Conservation (phyloP, 2,797 vertebrate species). For the Gymnopithys bicolor region DNA sequence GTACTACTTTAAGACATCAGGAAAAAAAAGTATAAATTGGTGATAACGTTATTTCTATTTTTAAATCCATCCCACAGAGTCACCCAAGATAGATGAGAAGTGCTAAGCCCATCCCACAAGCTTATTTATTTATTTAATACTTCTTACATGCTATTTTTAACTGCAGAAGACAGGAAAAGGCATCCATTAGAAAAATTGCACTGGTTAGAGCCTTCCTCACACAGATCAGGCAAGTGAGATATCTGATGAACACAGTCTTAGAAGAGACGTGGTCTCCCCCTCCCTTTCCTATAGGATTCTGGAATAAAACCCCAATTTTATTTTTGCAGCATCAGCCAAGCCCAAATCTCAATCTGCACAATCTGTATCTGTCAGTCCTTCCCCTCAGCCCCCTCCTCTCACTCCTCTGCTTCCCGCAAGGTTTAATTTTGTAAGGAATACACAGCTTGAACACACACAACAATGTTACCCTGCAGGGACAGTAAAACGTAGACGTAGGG, state of each 20-base stretch:
- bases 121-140: constrained; percentile 70
- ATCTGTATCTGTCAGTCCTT: neutral
- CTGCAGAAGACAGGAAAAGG: constrained; percentile 29
- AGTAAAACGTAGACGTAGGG: neutral
- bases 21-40: constrained; percentile 14
- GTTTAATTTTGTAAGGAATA: neutral
- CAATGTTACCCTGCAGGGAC: neutral
- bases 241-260: neutral
- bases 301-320: neutral
- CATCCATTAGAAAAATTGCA: constrained; percentile 30
- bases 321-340: constrained; percentile 37
- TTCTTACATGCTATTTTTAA: constrained; percentile 46
- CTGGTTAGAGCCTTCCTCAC: neutral
- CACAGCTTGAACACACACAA: fast-evolving
- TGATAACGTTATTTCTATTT: constrained; percentile 56
- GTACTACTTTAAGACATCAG: constrained; percentile 52
- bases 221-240: neutral
- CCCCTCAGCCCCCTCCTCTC: neutral
- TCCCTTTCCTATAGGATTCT: neutral
- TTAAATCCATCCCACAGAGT: constrained; percentile 53
- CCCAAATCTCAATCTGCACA: neutral
- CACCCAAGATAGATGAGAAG: constrained; percentile 66
- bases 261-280: neutral
- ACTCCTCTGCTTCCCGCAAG: neutral
- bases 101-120: constrained; percentile 59